A percentile compares a stretch with the other conserved stretches of the same genome.
phyloP scores from a whole-genome alignment of 2,113 vertebrate species.

The Nestor notabilis region DNA sequence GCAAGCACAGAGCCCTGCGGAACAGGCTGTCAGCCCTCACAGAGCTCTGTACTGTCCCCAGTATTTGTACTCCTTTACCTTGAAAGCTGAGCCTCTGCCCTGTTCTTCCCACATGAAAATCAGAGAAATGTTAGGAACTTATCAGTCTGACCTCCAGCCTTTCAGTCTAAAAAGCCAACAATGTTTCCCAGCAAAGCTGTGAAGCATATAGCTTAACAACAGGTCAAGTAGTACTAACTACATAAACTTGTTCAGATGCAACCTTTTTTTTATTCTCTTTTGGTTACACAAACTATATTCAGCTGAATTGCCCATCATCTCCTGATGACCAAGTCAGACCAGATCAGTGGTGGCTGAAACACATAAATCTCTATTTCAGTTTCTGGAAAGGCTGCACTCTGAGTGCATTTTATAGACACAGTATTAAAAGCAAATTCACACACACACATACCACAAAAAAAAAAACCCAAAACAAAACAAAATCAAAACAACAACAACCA shows the following conservation, averaged over 20 bases:
- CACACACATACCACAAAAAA: too few species aligned
- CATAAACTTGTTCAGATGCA: background rate
- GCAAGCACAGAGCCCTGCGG: rapidly evolving
- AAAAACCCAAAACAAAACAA: background rate
- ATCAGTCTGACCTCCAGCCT: background rate
- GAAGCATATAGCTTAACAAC: background rate
- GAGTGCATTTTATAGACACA: background rate
- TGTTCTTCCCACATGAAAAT: background rate
- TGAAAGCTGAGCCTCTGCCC: background rate
- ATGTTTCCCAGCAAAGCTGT: background rate
- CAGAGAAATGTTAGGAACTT: background rate
- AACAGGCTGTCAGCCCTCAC: background rate
- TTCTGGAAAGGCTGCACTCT: background rate
- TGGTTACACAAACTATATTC: background rate
- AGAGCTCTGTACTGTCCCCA: rapidly evolving
- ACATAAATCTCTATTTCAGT: background rate
- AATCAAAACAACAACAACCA: background rate
- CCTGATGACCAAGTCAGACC: background rate
- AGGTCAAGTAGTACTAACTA: background rate
- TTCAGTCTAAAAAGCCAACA: background rate
- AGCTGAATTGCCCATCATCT: background rate
- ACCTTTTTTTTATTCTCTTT: background rate
- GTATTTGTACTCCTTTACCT: background rate
- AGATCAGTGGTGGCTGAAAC: background rate
- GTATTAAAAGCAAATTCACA: background rate